Percentiles rank a stretch among this genome's conserved stretches.
Conservation (phyloP, 2,113 vertebrate species). For the Ageneiosus marmoratus region DNA sequence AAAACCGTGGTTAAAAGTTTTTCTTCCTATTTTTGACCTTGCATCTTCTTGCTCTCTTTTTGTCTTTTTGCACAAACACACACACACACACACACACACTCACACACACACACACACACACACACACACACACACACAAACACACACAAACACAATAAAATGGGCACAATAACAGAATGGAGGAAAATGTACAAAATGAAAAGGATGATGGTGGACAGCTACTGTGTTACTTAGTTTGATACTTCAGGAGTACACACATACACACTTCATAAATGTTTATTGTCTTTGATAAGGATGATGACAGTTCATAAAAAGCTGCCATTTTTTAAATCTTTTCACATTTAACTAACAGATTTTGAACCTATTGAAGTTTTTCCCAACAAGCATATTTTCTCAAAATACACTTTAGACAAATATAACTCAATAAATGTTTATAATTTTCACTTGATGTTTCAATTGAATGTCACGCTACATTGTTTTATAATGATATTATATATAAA, state of each 20-base stretch:
- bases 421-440: background rate
- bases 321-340: background rate
- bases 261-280: slow-evolving; percentile 19
- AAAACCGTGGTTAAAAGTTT: too few species aligned
- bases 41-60: too few species aligned
- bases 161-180: background rate
- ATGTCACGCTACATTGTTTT: background rate
- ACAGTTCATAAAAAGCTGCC: slow-evolving; percentile 5
- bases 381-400: background rate
- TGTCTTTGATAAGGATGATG: background rate
- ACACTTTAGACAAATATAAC: background rate
- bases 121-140: slow-evolving; percentile 21
- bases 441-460: background rate
- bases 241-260: background rate
- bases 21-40: too few species aligned
- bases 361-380: background rate
- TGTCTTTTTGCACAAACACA: too few species aligned
- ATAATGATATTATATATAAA: background rate
- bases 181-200: background rate
- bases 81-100: slow-evolving; percentile 21
- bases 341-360: background rate
- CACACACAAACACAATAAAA: slow-evolving; percentile 15
- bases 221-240: background rate
- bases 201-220: background rate
- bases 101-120: slow-evolving; percentile 21